Base-by-base conservation (phyloP, 2,113 vertebrate species). In the Tauraco erythrolophus region DNA sequence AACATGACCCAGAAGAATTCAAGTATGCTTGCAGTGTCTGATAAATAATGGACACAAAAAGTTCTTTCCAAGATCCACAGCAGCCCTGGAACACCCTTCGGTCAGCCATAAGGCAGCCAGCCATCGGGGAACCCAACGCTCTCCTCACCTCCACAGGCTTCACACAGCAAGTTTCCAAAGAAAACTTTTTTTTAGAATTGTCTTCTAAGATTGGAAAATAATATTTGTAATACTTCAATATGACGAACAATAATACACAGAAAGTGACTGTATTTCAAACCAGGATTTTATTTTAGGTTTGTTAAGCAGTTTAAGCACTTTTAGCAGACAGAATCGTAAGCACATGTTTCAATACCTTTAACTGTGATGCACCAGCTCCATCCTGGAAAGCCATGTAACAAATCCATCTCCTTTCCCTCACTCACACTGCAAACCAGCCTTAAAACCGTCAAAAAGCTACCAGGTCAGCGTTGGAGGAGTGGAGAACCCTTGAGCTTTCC, bases 51-150 rank as follows among this genome's bases (percentile, higher is more conserved):
- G 81, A 65, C 15, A 27, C 23, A 35, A 35, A 76, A 84, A 84
- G 58, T 7, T 16, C 68, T 69, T 92, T 41, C 84, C 56, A 58
- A 70, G 45, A 58, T 53, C 61, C 48, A 65, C 64, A 77, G 39
- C 27, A 64, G 62, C 28, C 35, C 65, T 9, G 35, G 31, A n/a
- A 56, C 31, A 66, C 77, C 51, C 65, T 72, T 18, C 0, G 0
- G 53, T 35, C 1, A 0, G n/a, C 45, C 12, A 4, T 5, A 53
- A 53, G 0, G 1, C 78, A 51, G n/a, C 7, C 2, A 0, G 39
- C 8, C 48, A 18, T 31, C 0, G 1, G 31, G 80, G 25, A 58
- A 71, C 41, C 30, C 13, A 19, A 3, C 0, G 6, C 33, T 72
- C 60, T 75, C 51, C 25, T 79, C 53, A n/a, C 48, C 53, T 62